Conservation (phyloP, 2,113 vertebrate genomes). For the cattle (Bos taurus) region DNA sequence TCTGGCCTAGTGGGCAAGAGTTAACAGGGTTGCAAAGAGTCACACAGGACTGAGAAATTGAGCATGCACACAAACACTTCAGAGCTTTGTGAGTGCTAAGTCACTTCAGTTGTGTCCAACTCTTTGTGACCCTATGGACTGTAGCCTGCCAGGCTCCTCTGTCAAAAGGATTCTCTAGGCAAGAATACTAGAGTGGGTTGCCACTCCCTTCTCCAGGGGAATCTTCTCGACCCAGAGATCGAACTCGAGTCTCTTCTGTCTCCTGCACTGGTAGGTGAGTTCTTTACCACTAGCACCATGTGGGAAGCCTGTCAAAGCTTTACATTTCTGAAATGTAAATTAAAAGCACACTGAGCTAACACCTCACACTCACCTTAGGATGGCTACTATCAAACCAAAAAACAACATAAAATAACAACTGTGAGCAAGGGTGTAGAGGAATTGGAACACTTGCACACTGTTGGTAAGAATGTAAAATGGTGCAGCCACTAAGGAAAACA, state of each 20-base stretch:
- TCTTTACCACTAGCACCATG: background rate
- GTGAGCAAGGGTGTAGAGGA: background rate
- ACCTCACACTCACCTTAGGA: background rate
- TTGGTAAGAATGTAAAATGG: background rate
- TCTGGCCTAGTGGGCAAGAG: background rate
- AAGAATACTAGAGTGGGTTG: background rate
- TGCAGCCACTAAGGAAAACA: background rate
- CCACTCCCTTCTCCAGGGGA: background rate
- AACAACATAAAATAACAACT: background rate
- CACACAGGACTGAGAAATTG: background rate
- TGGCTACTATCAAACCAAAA: background rate
- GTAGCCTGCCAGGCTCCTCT: background rate
- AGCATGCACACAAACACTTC: background rate
- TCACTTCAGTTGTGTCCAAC: background rate
- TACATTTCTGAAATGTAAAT: background rate
- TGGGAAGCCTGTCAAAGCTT: background rate
- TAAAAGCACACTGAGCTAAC: background rate
- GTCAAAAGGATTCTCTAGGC: background rate
- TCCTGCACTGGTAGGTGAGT: background rate
- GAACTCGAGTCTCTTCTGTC: background rate
- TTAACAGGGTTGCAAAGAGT: background rate
- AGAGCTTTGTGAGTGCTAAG: background rate
- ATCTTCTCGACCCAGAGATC: background rate
- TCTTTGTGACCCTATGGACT: background rate
- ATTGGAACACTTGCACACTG: background rate